Conservation (phyloP, 1,140 invertebrate species). For the Archivesica marissinica region DNA sequence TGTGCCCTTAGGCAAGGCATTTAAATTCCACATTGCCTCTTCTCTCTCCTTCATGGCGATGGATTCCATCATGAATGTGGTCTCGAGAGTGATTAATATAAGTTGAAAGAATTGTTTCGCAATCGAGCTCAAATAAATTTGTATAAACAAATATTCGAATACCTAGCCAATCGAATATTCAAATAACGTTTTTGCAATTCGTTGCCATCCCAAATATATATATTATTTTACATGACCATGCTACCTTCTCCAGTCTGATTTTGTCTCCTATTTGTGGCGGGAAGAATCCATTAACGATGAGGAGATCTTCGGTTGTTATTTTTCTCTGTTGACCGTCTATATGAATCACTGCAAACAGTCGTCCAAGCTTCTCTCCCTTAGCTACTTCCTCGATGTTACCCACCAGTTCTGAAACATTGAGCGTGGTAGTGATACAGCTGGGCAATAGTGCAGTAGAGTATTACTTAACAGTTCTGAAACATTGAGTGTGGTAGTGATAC, state of each 20-base stretch:
- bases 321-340: constrained; percentile 93
- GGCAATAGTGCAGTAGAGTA: too few relatives aligned
- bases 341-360: constrained; percentile 94
- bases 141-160: too few relatives aligned
- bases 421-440: not conserved
- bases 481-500: too few relatives aligned
- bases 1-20: too few relatives aligned
- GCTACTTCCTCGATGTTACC: constrained; percentile 31
- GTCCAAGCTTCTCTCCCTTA: constrained; percentile 83
- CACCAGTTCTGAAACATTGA: constrained; percentile 31
- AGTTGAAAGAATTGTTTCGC: not conserved
- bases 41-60: not conserved
- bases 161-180: too few relatives aligned
- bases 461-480: constrained; percentile 17
- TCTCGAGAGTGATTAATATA: not conserved
- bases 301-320: constrained; percentile 93
- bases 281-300: constrained; percentile 93
- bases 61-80: not conserved
- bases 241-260: constrained; percentile 93
- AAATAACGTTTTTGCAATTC: too few relatives aligned
- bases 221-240: not conserved
- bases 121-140: not conserved
- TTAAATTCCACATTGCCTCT: too few relatives aligned
- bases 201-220: not conserved
- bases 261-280: constrained; percentile 92